A percentile compares a stretch with the other conserved stretches of the same genome.
These are phyloP conservation scores for Bos indicus DNA, from an alignment of 2,113 vertebrate species.

Conservation along the genomic window DNA sequence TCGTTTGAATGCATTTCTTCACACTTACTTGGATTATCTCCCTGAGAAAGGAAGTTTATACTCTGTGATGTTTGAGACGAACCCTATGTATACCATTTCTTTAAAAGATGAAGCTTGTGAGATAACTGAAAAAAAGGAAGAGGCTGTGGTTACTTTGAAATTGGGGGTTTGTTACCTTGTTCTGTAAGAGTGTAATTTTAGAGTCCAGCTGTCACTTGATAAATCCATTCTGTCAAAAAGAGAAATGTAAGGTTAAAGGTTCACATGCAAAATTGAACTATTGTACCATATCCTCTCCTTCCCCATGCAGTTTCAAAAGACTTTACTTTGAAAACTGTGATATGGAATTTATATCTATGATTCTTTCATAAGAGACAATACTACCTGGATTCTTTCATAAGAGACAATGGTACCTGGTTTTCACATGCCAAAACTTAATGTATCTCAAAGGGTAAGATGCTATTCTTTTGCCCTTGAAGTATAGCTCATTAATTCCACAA, in stretches of 20 bases:
- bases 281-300: neutral
- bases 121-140: constrained; percentile 17
- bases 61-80: constrained; percentile 28
- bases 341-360: neutral
- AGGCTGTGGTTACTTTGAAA: neutral
- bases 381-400: neutral
- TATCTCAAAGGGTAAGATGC: neutral
- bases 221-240: constrained; percentile 1
- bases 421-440: neutral
- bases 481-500: neutral
- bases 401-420: neutral
- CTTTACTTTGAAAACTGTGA: constrained; percentile 10
- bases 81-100: neutral
- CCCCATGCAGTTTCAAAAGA: neutral
- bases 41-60: constrained; percentile 20
- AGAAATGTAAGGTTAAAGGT: neutral
- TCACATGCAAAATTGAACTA: neutral
- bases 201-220: neutral
- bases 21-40: neutral
- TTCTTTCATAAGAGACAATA: neutral
- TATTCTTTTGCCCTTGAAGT: neutral
- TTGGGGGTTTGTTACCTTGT: constrained; percentile 15
- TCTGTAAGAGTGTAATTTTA: neutral
- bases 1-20: constrained; percentile 20
- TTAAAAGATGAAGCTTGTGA: constrained; percentile 14